Evolutionary conservation across 1,140 invertebrate species (phyloP), one percentile per base, ranked within the genome.

Genomic region (Nasonia vitripennis): DNA sequence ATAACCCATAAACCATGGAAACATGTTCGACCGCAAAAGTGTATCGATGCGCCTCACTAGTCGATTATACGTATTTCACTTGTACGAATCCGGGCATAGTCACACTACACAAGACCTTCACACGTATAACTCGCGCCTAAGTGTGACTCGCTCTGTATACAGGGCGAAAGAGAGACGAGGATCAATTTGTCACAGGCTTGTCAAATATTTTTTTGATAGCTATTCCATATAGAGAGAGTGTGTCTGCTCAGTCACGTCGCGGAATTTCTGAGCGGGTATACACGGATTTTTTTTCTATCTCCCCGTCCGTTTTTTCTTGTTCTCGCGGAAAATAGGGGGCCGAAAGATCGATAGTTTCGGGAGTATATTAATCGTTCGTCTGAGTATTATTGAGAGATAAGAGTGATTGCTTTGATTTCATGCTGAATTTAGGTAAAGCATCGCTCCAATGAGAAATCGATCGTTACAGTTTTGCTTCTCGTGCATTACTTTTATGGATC

Each of bases 161-260:
- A 17, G 17, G 7, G 55, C 17, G 20, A 62, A 62, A 62, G 55
- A 62, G 62, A 34, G n/a, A 27, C 37, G 41, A 70, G 23, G 82
- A 78, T 84, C 83, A 78, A 84, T 84, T 84, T 78, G 83, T 84
- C 75, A 84, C 2, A 9, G 48, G 20, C 67, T 84, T 78, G 75
- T 84, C 83, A 74, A 84, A 84, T 84, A 70, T 78, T 84, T 78
- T 78, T 73, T 84, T 31, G 12, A 12, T 55, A 5, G 34, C 17
- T 31, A 27, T 48, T 27, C 23, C 41, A 17, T 41, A 27, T 27
- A 27, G 27, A 12, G 14, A 17, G 51, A 2, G 55, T 20, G 17
- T 62, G 17, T 62, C 55, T 62, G 55, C 48, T 51, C 48, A 51
- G 48, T 51, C 48, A 51, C 55, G 17, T 20, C n/a, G 5, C 70